phyloP scores from a whole-genome alignment of 2,113 vertebrate genomes.

The Rhinogobius similis region DNA sequence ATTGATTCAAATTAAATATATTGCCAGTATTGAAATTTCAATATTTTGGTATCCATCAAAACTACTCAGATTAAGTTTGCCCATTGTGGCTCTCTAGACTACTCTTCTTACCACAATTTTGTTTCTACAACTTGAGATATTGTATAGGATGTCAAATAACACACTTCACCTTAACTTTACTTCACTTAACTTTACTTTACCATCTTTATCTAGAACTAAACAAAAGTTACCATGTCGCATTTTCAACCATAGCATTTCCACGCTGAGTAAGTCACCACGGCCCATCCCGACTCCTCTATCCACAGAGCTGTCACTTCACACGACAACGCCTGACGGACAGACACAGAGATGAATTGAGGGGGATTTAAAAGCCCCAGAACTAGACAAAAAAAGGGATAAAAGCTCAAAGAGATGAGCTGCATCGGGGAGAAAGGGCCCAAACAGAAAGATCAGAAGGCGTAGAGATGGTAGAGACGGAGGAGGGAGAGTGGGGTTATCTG shows the following conservation, averaged over 20 bases:
- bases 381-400: constrained; percentile 54
- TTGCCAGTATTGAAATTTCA: too few species aligned
- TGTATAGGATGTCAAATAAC: too few species aligned
- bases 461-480: constrained; percentile 52
- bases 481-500: constrained; percentile 55
- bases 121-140: too few species aligned
- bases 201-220: not conserved
- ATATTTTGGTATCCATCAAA: too few species aligned
- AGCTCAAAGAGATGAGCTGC: constrained; percentile 47
- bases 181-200: too few species aligned
- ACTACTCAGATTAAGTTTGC: too few species aligned
- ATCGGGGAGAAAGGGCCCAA: constrained; percentile 22
- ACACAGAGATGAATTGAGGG: constrained; percentile 30
- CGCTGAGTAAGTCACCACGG: constrained; percentile 25
- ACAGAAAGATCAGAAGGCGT: constrained; percentile 65
- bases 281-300: constrained; percentile 51
- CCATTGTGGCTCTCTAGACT: too few species aligned
- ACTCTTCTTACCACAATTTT: too few species aligned
- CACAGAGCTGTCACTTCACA: constrained; percentile 70
- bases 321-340: constrained; percentile 61
- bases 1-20: too few species aligned
- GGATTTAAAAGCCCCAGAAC: constrained; percentile 58
- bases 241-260: not conserved
- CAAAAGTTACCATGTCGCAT: not conserved
- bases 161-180: too few species aligned